Percentiles rank a stretch among this genome's conserved stretches.
Evolutionary conservation across 1,140 invertebrate genomes (phyloP).

Genomic region (Meteorus sp.): DNA sequence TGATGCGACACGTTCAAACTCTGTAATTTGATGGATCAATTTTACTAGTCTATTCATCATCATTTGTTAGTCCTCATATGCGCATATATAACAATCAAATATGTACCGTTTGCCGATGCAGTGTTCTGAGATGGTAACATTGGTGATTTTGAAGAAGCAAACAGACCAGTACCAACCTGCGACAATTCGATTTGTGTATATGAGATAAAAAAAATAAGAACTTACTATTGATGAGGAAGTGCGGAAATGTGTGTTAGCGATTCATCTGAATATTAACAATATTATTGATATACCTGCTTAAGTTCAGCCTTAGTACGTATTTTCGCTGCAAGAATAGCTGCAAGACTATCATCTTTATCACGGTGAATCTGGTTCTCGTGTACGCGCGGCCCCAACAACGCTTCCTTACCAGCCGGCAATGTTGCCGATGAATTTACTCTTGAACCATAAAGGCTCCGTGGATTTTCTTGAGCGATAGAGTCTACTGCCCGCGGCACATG

Average conservation of each 20-base stretch:
- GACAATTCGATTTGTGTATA: constrained; percentile 10
- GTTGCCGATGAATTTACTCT: constrained; percentile 50
- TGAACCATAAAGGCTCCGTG: constrained; percentile 45
- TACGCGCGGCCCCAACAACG: constrained; percentile 41
- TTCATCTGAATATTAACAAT: background rate
- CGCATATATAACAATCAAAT: too few relatives aligned
- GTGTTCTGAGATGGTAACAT: constrained; percentile 37
- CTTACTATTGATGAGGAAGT: background rate
- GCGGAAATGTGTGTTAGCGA: background rate
- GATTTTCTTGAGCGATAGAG: constrained; percentile 58
- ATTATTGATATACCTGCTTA: constrained; percentile 63
- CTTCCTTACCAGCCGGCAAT: constrained; percentile 45
- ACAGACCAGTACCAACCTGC: constrained; percentile 48
- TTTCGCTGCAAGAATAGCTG: constrained; percentile 66
- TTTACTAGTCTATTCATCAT: background rate
- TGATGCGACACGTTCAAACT: constrained; percentile 44
- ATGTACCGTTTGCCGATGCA: constrained; percentile 30
- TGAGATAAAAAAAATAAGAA: constrained; percentile 18
- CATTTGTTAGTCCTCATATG: too few relatives aligned
- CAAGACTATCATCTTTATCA: constrained; percentile 59
- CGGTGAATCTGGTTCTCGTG: constrained; percentile 51
- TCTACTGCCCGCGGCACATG: constrained; percentile 70
- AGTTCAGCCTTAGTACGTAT: constrained; percentile 82
- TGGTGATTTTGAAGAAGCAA: constrained; percentile 40
- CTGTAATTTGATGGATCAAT: constrained; percentile 25